Percentiles rank a stretch among this genome's conserved stretches.
These are phyloP conservation scores for Eledona agricola DNA, from an alignment of 2,888 invertebrate genomes.

Conservation along the genomic window DNA sequence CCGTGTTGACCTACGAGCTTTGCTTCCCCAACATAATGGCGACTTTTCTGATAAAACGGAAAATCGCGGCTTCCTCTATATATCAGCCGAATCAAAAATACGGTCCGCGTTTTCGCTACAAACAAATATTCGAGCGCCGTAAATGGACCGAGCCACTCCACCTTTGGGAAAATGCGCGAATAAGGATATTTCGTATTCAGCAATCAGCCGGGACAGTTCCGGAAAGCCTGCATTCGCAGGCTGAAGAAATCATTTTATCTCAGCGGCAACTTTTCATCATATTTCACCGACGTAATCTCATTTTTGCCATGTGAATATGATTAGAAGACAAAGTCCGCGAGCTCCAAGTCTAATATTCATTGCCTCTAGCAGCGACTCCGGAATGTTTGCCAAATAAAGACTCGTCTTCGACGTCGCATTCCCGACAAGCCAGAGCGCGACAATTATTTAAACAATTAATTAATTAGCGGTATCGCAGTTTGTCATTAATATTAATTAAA, in stretches of 20 bases:
- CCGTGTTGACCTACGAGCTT: slow-evolving; percentile 21
- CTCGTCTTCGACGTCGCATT: no score
- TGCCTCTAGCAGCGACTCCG: not conserved
- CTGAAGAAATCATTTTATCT: slow-evolving; percentile 20
- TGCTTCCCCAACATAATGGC: slow-evolving; percentile 7
- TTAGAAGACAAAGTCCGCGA: slow-evolving; percentile 3
- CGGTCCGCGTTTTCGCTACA: no score
- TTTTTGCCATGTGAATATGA: slow-evolving; percentile 9
- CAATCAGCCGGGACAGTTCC: slow-evolving; percentile 10
- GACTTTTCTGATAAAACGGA: slow-evolving; percentile 1
- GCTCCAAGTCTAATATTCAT: slow-evolving; percentile 9
- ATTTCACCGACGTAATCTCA: slow-evolving; percentile 16
- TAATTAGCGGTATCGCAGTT: no score
- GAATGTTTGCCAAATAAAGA: no score
- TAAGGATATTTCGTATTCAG: no score
- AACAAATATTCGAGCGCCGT: no score
- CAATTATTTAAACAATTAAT: no score
- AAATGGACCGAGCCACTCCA: no score
- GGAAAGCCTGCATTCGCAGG: slow-evolving; percentile 7
- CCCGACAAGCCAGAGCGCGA: no score
- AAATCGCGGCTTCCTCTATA: slow-evolving; percentile 3
- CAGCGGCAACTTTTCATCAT: slow-evolving; percentile 22
- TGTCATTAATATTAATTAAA: no score
- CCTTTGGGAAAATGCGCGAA: no score
- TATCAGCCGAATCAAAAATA: slow-evolving; percentile 12